Conservation (phyloP, 2,888 invertebrate genomes). For the Microplitis manilae region DNA sequence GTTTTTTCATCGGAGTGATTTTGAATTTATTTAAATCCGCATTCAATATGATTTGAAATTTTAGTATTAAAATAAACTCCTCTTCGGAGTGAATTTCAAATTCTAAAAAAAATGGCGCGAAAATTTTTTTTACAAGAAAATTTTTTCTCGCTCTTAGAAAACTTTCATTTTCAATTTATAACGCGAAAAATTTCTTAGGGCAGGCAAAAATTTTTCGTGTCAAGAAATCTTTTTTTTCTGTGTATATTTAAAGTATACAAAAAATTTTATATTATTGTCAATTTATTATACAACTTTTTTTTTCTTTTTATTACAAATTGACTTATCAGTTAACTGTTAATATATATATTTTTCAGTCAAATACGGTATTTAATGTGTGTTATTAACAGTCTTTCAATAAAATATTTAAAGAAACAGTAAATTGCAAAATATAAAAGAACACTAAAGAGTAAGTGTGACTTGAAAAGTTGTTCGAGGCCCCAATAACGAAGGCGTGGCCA, state of each 20-base stretch:
- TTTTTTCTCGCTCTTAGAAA: no score
- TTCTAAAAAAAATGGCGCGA: no score
- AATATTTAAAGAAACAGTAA: background rate
- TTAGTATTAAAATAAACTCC: no score
- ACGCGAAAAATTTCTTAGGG: no score
- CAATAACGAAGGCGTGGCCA: constrained; percentile 28
- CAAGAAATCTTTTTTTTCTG: no score
- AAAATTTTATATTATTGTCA: background rate
- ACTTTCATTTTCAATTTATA: no score
- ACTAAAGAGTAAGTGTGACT: constrained; percentile 15
- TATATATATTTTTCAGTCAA: background rate
- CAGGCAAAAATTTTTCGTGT: no score
- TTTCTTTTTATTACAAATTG: background rate
- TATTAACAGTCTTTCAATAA: constrained; percentile 7
- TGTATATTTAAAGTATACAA: background rate
- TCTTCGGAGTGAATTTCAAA: no score
- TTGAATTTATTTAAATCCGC: no score
- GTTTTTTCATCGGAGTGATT: no score
- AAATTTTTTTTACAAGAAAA: no score
- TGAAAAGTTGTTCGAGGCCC: constrained; percentile 34
- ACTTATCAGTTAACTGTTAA: background rate
- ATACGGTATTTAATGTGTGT: background rate
- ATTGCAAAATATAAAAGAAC: constrained; percentile 32
- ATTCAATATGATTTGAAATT: no score
- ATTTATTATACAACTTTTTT: background rate